Percentiles rank a stretch among this genome's conserved stretches.
Evolutionary conservation across 2,113 vertebrate species (phyloP).

Genomic region (Sardina pilchardus): DNA sequence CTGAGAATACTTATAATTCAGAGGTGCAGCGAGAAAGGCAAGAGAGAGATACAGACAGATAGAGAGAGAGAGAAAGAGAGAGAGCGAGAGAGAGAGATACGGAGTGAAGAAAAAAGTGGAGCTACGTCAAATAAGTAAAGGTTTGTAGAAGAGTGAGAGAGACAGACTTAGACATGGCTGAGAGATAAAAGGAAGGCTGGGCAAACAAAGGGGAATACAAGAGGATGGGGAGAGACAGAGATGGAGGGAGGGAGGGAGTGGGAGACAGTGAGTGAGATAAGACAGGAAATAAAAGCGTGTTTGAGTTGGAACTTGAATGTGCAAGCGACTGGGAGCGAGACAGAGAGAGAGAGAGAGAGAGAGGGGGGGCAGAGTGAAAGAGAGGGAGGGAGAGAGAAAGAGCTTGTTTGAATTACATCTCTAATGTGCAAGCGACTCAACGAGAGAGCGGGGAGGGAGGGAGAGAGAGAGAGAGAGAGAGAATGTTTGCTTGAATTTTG

Average conservation of each 20-base stretch:
- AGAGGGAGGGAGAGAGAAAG: constrained; percentile 30
- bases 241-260: background rate
- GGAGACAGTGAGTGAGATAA: background rate
- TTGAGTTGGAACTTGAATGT: constrained; percentile 20
- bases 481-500: background rate
- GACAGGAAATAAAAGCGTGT: background rate
- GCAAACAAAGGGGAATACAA: constrained; percentile 1
- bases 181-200: background rate
- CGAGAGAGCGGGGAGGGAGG: background rate
- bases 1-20: background rate
- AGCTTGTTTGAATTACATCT: background rate
- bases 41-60: background rate
- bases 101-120: background rate
- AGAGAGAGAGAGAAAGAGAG: background rate
- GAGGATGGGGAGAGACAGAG: background rate
- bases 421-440: background rate
- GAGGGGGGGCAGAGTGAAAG: background rate
- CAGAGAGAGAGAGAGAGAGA: constrained; percentile 4
- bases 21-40: background rate
- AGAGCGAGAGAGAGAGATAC: constrained; percentile 21
- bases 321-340: background rate
- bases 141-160: constrained; percentile 11
- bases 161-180: background rate
- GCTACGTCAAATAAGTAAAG: background rate
- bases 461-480: background rate